These are phyloP conservation scores for Coilia nasus DNA, from an alignment of 2,797 vertebrate genomes.

Conservation along the genomic window DNA sequence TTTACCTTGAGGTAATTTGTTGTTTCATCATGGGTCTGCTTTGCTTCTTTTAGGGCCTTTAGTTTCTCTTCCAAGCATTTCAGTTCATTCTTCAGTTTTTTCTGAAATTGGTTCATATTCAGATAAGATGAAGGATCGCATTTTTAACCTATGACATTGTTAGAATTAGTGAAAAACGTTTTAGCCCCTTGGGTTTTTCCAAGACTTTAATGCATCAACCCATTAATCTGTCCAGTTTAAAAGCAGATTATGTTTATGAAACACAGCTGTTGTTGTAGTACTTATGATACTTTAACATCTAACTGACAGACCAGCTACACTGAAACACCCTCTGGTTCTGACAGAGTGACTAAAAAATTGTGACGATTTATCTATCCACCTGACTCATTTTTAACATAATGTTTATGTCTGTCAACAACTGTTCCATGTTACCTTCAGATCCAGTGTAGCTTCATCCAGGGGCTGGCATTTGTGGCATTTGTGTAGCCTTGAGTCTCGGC, in stretches of 20 bases:
- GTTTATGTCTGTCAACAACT: neutral
- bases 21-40: slow-evolving; percentile 4
- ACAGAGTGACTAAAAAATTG: too few species aligned
- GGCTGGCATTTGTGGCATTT: slow-evolving; percentile 25
- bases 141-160: neutral
- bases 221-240: too few species aligned
- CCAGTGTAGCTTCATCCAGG: neutral
- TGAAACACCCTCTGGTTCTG: too few species aligned
- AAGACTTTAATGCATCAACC: too few species aligned
- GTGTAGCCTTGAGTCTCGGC: slow-evolving; percentile 25
- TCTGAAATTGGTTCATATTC: neutral
- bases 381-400: neutral
- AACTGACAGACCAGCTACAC: too few species aligned
- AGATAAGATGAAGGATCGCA: neutral
- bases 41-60: neutral
- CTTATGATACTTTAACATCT: too few species aligned
- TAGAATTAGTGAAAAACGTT: neutral
- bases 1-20: neutral
- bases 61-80: neutral
- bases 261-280: too few species aligned
- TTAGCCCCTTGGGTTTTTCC: neutral
- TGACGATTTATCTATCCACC: too few species aligned
- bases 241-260: too few species aligned
- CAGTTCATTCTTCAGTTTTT: neutral
- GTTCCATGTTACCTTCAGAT: neutral